Conservation (phyloP, 2,797 vertebrate species). For the Chanos chanos region DNA sequence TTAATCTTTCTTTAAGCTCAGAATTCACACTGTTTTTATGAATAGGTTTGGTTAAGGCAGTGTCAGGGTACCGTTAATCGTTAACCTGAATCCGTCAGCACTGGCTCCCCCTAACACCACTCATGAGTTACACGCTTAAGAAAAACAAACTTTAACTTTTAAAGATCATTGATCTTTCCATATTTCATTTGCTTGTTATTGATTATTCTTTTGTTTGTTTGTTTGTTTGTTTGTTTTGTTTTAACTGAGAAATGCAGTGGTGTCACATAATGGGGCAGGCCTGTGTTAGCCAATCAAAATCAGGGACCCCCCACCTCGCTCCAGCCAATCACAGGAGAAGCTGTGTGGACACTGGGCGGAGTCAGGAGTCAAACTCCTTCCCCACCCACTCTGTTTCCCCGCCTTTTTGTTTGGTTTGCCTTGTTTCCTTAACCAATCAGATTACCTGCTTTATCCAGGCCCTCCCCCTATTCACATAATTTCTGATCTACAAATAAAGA, state of each 20-base stretch:
- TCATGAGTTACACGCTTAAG: too few relatives aligned
- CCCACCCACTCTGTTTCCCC: constrained; percentile 53
- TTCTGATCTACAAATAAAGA: constrained; percentile 82
- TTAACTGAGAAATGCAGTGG: constrained; percentile 50
- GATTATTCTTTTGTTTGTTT: constrained; percentile 47
- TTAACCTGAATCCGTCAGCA: too few relatives aligned
- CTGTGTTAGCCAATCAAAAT: constrained; percentile 69
- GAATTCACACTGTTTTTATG: too few relatives aligned
- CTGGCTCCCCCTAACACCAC: too few relatives aligned
- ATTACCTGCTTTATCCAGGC: constrained; percentile 50
- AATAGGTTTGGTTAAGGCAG: too few relatives aligned
- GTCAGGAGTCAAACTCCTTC: constrained; percentile 58
- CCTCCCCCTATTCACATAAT: constrained; percentile 66
- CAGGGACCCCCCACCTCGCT: constrained; percentile 62
- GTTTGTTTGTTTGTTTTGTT: constrained; percentile 52
- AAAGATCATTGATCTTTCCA: constrained; percentile 46
- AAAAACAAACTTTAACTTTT: constrained; percentile 31
- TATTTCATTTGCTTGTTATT: constrained; percentile 39
- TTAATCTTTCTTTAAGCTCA: too few relatives aligned
- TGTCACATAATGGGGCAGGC: constrained; percentile 50
- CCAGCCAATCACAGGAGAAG: constrained; percentile 57
- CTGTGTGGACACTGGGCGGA: constrained; percentile 64
- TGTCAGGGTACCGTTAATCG: too few relatives aligned
- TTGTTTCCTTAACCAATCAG: constrained; percentile 57
- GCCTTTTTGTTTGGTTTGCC: constrained; percentile 49